A percentile compares a stretch with the other conserved stretches of the same genome.
phyloP scores from a whole-genome alignment of 2,888 invertebrate species.

The Acronicta psi region DNA sequence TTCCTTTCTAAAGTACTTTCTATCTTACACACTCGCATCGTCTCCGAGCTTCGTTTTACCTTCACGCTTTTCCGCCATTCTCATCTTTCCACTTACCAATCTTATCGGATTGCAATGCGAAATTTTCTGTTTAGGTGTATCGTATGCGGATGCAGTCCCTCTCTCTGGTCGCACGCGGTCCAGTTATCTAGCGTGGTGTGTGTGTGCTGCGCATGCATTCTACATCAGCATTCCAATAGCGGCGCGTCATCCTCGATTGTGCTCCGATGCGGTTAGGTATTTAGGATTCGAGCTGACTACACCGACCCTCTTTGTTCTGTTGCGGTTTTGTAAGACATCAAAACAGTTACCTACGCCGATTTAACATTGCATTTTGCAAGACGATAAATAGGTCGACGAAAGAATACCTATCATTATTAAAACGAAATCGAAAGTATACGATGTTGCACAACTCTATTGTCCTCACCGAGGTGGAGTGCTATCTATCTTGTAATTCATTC shows the following conservation, averaged over 20 bases:
- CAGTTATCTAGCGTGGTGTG: slow-evolving; percentile 70
- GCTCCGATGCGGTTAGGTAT: slow-evolving; percentile 73
- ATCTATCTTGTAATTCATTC: slow-evolving; percentile 70
- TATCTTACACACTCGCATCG: slow-evolving; percentile 75
- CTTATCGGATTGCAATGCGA: slow-evolving; percentile 70
- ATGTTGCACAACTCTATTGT: slow-evolving; percentile 81
- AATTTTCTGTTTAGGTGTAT: slow-evolving; percentile 58
- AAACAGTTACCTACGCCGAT: slow-evolving; percentile 57
- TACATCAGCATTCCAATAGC: slow-evolving; percentile 82
- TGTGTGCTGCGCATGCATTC: slow-evolving; percentile 78
- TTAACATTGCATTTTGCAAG: slow-evolving; percentile 61
- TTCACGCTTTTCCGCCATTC: slow-evolving; percentile 74
- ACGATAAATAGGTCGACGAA: slow-evolving; percentile 66
- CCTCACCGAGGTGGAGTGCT: slow-evolving; percentile 63
- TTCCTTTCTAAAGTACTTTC: slow-evolving; percentile 89
- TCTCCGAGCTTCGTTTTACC: slow-evolving; percentile 74
- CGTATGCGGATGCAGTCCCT: slow-evolving; percentile 67
- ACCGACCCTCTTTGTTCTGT: slow-evolving; percentile 66
- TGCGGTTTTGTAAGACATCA: slow-evolving; percentile 63
- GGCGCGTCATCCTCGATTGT: slow-evolving; percentile 79
- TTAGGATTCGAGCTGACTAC: slow-evolving; percentile 69
- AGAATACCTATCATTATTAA: slow-evolving; percentile 66
- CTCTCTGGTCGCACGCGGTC: slow-evolving; percentile 67
- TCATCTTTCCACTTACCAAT: slow-evolving; percentile 64
- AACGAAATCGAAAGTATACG: slow-evolving; percentile 76